These are phyloP conservation scores for Lissonota sp. DNA, from an alignment of 2,888 invertebrate species.

Conservation along the genomic window DNA sequence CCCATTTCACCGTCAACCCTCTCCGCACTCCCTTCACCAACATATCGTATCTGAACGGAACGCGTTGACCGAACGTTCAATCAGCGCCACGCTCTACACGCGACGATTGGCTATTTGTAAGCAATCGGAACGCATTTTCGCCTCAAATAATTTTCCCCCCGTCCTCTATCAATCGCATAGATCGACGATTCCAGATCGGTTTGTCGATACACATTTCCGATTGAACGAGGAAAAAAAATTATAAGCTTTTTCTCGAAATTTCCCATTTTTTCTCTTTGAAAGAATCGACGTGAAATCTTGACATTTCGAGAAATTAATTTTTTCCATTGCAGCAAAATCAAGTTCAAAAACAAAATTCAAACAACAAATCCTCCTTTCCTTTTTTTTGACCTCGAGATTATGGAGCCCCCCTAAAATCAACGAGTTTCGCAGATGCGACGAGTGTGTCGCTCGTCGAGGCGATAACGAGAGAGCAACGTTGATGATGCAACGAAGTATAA, in stretches of 20 bases:
- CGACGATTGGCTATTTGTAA: conserved; percentile 59
- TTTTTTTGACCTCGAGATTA: not conserved
- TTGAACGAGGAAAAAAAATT: too few species aligned
- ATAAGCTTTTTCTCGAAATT: too few species aligned
- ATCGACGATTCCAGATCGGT: too few species aligned
- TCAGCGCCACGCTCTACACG: conserved; percentile 40
- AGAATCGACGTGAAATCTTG: too few species aligned
- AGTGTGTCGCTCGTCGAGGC: not conserved
- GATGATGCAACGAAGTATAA: conserved; percentile 18
- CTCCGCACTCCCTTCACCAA: not conserved
- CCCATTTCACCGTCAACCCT: not conserved
- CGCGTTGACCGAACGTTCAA: conserved; percentile 57
- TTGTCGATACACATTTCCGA: too few species aligned
- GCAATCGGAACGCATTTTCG: conserved; percentile 52
- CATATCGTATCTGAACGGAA: conserved; percentile 21
- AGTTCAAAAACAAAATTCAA: too few species aligned
- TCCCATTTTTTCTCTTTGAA: too few species aligned
- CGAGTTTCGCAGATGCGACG: not conserved
- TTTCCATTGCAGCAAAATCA: too few species aligned
- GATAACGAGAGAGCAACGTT: conserved; percentile 4
- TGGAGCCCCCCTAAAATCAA: too few species aligned
- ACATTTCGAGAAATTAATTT: too few species aligned
- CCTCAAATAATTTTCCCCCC: conserved; percentile 44
- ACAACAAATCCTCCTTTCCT: too few species aligned
- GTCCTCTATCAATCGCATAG: not conserved